Evolutionary conservation across 2,888 invertebrate species (phyloP), one percentile per base, ranked within the genome.

Genomic region (Epirrita christyi): DNA sequence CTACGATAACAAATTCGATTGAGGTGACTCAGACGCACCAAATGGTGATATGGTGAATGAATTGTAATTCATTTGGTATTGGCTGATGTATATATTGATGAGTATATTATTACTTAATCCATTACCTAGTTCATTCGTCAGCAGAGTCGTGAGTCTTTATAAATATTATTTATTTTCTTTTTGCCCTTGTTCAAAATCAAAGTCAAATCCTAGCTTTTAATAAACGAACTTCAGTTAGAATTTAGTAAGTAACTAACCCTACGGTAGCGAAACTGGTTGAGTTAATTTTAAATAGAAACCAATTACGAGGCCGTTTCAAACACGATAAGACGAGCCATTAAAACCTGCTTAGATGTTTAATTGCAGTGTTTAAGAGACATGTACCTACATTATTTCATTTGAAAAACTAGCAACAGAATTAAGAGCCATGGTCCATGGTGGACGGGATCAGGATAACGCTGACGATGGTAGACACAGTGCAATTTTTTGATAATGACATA

Each of bases 281-380:
- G 61, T 41, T 69, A 68, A 73, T 70, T 70, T 67, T 63, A 68
- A 59, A 66, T 63, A 59, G 48, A 66, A 69, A 69, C 59, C 72
- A 75, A 78, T 72, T 52, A 70, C 64, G 64, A 66, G 68, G 63
- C 63, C 60, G 67, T 66, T 73, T 63, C 43, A 57, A 53, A 34
- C 40, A 44, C 42, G 41, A 64, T 66, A 69, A 62, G 60, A 66
- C 63, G 63, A 68, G 61, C 49, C 46, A 66, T 55, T 63, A 63
- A 62, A 55, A 57, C 43, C 49, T 59, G 52, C 47, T 53, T 56
- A 51, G 45, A 64, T 50, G 57, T 32, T 44, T 65, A 64, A 65
- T 65, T 64, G 62, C 61, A 48, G 38, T 32, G 8, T 32, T 29
- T 29, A 29, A 7, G 28, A 29, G 6, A 29, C n/a, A 21, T 21